Evolutionary conservation across 1,140 invertebrate genomes (phyloP).

Genomic region (Diorhabda carinulata): DNA sequence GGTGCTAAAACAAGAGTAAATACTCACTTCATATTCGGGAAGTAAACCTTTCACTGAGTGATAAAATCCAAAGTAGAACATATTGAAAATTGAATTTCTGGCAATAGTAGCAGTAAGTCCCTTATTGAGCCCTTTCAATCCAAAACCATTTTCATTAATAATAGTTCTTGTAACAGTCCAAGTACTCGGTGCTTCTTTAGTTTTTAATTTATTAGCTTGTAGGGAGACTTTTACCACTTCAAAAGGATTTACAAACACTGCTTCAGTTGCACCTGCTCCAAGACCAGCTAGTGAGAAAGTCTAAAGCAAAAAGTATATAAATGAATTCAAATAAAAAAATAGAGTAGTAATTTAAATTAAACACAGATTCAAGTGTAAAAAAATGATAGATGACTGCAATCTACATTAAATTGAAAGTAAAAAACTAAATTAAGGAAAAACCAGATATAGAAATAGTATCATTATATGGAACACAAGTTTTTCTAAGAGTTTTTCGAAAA

Average conservation of each 20-base stretch:
- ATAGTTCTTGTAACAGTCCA: slow-evolving; percentile 76
- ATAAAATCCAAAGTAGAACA: slow-evolving; percentile 92
- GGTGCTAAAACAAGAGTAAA: background rate
- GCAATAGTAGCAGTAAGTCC: slow-evolving; percentile 84
- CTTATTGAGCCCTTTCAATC: slow-evolving; percentile 76
- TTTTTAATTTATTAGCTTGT: slow-evolving; percentile 62
- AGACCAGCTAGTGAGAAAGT: slow-evolving; percentile 83
- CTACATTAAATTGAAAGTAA: too few species aligned
- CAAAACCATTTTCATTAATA: slow-evolving; percentile 68
- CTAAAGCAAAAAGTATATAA: slow-evolving; percentile 52
- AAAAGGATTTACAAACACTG: slow-evolving; percentile 87
- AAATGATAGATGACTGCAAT: too few species aligned
- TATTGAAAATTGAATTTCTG: slow-evolving; percentile 86
- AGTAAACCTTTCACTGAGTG: slow-evolving; percentile 80
- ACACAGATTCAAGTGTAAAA: too few species aligned
- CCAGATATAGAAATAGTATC: too few species aligned
- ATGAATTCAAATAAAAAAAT: too few species aligned
- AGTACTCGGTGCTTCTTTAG: slow-evolving; percentile 65
- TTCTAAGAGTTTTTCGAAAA: too few species aligned
- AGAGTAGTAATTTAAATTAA: too few species aligned
- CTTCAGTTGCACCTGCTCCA: slow-evolving; percentile 82
- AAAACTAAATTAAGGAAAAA: too few species aligned
- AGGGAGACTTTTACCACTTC: slow-evolving; percentile 90
- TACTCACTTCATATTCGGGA: slow-evolving; percentile 61
- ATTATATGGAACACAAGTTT: too few species aligned